Percentiles rank a stretch among this genome's conserved stretches.
phyloP scores from a whole-genome alignment of 2,888 invertebrate species.

The Clostera curtula region DNA sequence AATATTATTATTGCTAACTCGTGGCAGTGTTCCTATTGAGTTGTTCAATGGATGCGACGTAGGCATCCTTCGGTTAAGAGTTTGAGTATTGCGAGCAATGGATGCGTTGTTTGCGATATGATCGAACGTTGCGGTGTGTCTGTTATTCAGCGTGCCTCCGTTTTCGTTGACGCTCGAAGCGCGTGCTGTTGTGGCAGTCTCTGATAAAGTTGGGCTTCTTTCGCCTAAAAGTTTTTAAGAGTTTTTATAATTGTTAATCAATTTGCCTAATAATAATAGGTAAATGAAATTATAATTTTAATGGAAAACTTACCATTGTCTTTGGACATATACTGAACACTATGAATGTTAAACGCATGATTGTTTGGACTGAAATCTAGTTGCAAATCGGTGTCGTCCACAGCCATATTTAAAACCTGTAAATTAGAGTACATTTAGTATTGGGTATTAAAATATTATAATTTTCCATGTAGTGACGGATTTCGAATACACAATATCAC shows the following conservation, averaged over 20 bases:
- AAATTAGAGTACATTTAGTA: too few species aligned
- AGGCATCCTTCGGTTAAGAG: slow-evolving; percentile 51
- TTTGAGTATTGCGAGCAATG: slow-evolving; percentile 57
- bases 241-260: not conserved
- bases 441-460: too few species aligned
- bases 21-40: slow-evolving; percentile 59
- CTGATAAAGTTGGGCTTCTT: slow-evolving; percentile 87
- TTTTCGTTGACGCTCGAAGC: slow-evolving; percentile 80
- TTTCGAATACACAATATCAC: too few species aligned
- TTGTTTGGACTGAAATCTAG: slow-evolving; percentile 88
- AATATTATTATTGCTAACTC: slow-evolving; percentile 52
- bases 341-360: slow-evolving; percentile 90
- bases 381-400: slow-evolving; percentile 89
- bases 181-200: slow-evolving; percentile 87
- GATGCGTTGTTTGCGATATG: slow-evolving; percentile 41
- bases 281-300: not conserved
- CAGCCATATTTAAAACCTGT: slow-evolving; percentile 91
- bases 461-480: too few species aligned
- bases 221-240: slow-evolving; percentile 66
- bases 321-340: slow-evolving; percentile 91
- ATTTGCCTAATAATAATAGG: not conserved
- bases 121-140: slow-evolving; percentile 35
- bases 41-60: slow-evolving; percentile 59
- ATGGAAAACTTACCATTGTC: slow-evolving; percentile 77
- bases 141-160: slow-evolving; percentile 51